phyloP scores from a whole-genome alignment of 2,888 invertebrate species.

The Diplazon laetatorius region DNA sequence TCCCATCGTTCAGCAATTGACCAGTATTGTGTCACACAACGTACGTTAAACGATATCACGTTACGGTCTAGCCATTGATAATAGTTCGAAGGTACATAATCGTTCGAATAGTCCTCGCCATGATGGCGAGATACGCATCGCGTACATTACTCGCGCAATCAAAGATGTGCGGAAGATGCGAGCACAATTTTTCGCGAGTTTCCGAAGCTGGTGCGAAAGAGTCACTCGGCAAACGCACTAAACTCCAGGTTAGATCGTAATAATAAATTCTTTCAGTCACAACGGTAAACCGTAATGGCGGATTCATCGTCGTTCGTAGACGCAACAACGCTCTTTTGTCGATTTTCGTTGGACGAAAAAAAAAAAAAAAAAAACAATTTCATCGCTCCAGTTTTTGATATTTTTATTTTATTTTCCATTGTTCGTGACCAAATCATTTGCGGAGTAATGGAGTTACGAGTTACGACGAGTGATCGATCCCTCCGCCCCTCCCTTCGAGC shows the following conservation, averaged over 20 bases:
- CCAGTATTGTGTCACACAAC: constrained; percentile 17
- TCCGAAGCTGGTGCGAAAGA: constrained; percentile 71
- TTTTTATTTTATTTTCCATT: too few relatives aligned
- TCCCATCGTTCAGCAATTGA: too few relatives aligned
- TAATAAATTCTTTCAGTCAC: constrained; percentile 25
- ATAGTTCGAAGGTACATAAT: not conserved
- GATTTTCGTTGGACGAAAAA: not conserved
- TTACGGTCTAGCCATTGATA: not conserved
- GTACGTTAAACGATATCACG: not conserved
- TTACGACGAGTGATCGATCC: too few relatives aligned
- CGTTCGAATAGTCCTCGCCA: constrained; percentile 43
- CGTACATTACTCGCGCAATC: constrained; percentile 55
- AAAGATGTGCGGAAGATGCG: constrained; percentile 44
- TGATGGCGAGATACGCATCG: constrained; percentile 65
- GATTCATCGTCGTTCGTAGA: constrained; percentile 2
- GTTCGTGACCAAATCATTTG: too few relatives aligned
- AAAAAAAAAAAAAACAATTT: too few relatives aligned
- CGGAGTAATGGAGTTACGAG: too few relatives aligned
- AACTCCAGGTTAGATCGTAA: constrained; percentile 80
- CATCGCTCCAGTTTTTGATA: too few relatives aligned
- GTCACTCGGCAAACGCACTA: constrained; percentile 72
- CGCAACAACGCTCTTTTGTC: not conserved
- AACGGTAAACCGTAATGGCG: constrained; percentile 47
- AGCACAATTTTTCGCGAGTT: constrained; percentile 73
- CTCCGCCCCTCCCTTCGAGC: too few relatives aligned